Evolutionary conservation across 2,888 invertebrate species (phyloP).

Genomic region (Plebejus melissa): DNA sequence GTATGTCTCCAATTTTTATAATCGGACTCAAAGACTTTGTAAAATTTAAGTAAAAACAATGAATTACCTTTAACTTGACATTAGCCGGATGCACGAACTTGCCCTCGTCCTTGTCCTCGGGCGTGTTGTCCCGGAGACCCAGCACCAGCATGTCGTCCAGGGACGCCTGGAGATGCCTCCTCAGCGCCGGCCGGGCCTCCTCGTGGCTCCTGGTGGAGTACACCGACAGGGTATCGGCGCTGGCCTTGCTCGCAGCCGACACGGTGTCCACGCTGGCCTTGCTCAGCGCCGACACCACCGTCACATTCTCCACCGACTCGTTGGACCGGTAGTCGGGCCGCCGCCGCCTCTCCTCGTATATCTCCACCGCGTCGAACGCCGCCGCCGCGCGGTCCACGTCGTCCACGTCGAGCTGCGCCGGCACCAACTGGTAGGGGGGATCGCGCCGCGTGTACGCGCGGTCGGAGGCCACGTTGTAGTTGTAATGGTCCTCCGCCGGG

Average conservation of each 20-base stretch:
- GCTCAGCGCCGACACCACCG: conserved; percentile 64
- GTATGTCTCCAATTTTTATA: too few relatives aligned
- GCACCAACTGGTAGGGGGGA: conserved; percentile 65
- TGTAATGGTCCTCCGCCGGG: conserved; percentile 69
- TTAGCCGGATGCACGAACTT: conserved; percentile 68
- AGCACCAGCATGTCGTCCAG: conserved; percentile 80
- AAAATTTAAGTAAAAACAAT: too few relatives aligned
- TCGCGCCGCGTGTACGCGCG: conserved; percentile 69
- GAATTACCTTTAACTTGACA: conserved; percentile 63
- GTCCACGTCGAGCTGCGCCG: conserved; percentile 53
- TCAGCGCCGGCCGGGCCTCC: conserved; percentile 54
- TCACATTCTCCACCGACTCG: conserved; percentile 78
- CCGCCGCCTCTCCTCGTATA: conserved; percentile 60
- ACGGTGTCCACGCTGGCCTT: conserved; percentile 75
- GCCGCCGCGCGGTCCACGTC: conserved; percentile 59
- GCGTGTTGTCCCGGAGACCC: conserved; percentile 51
- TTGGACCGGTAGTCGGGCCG: conserved; percentile 57
- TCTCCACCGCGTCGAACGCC: conserved; percentile 66
- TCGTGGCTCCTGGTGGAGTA: conserved; percentile 81
- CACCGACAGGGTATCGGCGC: conserved; percentile 78
- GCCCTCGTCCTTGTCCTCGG: conserved; percentile 56
- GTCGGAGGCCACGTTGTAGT: conserved; percentile 65
- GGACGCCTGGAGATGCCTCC: conserved; percentile 69
- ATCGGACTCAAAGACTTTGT: too few relatives aligned
- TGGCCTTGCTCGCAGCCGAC: conserved; percentile 59